Evolutionary conservation across 2,888 invertebrate genomes (phyloP), one percentile per base, ranked within the genome.

Genomic region (Sialis fuliginosa): DNA sequence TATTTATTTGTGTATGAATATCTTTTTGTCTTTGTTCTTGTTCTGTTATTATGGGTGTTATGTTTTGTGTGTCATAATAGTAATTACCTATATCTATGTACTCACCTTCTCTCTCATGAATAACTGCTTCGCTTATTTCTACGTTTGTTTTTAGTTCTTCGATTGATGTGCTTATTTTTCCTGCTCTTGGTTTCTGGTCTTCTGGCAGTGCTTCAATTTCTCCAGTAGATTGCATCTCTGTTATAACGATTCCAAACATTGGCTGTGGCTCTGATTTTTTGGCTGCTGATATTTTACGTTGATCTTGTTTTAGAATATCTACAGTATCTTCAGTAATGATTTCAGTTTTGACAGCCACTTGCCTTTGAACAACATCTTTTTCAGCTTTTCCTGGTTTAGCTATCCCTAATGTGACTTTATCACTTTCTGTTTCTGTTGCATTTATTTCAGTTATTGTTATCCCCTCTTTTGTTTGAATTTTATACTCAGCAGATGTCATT

Each of bases 41-140:
- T 43, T 22, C 22, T 22, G 22, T 22, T 22, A 22, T 22, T 22
- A 22, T 22, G 22, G 22, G 22, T 22, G 22, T 22, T 2, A 22
- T 22, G 22, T 22, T 22, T 22, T 22, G 22, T 22, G 22, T 22
- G 22, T 22, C 22, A 22, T 22, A 22, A 22, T 22, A 22, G 22
- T 22, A 22, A 22, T 22, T 22, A 2, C 22, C 22, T 22, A 22
- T 22, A 22, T 22, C 13, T n/a, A 35, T 44, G 35, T 60, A 69
- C 70, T 70, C 63, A 70, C 70, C 69, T 63, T 65, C 65, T 50
- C 55, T 59, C 54, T 69, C 67, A 54, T 68, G 63, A 54, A 63
- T 62, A 51, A 63, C 61, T 49, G 70, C 63, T 63, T 70, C 67
- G 50, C 62, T 66, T 55, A 70, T 62, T 54, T 63, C 58, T 50